Base-by-base conservation (phyloP, 2,797 vertebrate genomes). In the Megalops cyprinoides region DNA sequence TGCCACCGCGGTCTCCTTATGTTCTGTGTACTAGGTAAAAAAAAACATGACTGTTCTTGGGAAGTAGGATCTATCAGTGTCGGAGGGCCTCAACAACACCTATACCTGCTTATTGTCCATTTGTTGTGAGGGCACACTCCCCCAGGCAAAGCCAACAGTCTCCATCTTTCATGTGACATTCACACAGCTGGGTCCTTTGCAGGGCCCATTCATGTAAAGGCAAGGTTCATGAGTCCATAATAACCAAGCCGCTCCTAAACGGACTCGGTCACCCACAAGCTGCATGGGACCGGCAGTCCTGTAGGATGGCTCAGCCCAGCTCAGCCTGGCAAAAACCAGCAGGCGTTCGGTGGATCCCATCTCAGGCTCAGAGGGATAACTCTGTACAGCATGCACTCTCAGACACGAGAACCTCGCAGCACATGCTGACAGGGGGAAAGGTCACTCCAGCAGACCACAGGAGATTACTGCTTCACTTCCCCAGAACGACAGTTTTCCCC, bases 401-500 rank as follows among this genome's bases (percentile, higher is more conserved):
- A 69, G 65, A 7, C 7, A 8, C 69, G 3, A 44, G 67, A 23
- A 23, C 4, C 37, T n/a, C 18, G 37, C 23, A 37, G 44, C 39
- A 20, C 39, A 3, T 67, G 65, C 65, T 18, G 15, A 42, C 37
- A 42, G 67, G 67, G 39, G 44, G 37, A 71, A 39, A 71, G 67
- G 67, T 71, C 67, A 44, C 20, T 12, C 18, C 37, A 62, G 10
- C 58, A 1, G 15, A 34, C 34, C 65, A 7, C 65, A 7, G 18
- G 18, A 69, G 67, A 71, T 71, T 71, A 71, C 1, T 8, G 25
- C 67, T n/a, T 39, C 31, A 69, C 65, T 69, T 71, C 67, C 39
- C 67, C 67, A 23, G 1, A 44, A n/a, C 67, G 37, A 12, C 58
- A 58, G 55, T n/a, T n/a, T 58, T 25, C 25, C 25, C 55, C 55